Evolutionary conservation across 2,888 invertebrate species (phyloP), one percentile per base, ranked within the genome.

Genomic region (Pharmacophagus antenor): DNA sequence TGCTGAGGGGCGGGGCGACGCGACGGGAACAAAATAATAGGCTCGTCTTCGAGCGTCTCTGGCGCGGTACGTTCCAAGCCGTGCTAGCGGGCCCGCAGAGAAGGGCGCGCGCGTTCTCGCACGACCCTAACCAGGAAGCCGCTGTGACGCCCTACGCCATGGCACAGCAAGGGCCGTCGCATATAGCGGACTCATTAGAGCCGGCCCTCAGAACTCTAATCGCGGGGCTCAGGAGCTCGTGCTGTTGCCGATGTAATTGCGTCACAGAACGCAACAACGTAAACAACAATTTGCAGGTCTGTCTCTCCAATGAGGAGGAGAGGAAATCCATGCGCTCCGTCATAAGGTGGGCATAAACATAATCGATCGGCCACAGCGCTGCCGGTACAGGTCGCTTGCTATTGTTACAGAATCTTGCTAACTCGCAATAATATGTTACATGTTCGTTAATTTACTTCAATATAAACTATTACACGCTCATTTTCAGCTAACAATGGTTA

Each of bases 21-120:
- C 85, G 85, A 70, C 85, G 87, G 83, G 82, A 84, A 64, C 75
- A 76, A 65, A 92, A 93, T 70, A 93, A 94, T 69, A 90, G 94
- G 63, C 88, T 93, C 41, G 93, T 95, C 58, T 95, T 95, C 79
- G 95, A 95, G 71, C 88, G 94, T 20, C 86, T 95, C 55, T 95
- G 95, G 95, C 92, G 94, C 47, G 94, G 94, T 58, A 92, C 93
- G 47, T 93, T 93, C 72, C 90, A 89, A 71, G 85, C 90, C 58
- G 91, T 91, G 63, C 70, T 89, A 20, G 85, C 87, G 41, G 83
- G 82, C 23, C 76, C 83, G 57, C 82, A 79, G 63, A 79, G 80
- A n/a, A 82, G 82, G 76, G 84, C 82, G 80, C 78, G 83, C 62
- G 87, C 88, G 44, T 79, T 82, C 59, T 83, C 85, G 44, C 83